Evolutionary conservation across 2,113 vertebrate species (phyloP), one percentile per base, ranked within the genome.

Genomic region (Rynchops niger): DNA sequence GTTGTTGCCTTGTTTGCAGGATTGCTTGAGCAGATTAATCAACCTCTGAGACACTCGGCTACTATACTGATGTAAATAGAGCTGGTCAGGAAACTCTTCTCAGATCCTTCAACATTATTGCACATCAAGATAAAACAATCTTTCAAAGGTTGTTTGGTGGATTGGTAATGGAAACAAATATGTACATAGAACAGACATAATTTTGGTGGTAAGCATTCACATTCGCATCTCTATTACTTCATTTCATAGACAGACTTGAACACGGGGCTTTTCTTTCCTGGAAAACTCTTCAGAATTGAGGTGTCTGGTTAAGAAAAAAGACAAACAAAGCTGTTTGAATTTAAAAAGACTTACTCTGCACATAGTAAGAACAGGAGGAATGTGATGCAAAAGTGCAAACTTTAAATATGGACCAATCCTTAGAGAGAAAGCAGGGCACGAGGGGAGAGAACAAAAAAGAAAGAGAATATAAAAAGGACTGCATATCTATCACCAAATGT

Each of bases 401-500:
- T 91, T 82, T 87, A 77, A 91, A 77, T 67, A 43, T 1, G 16
- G 38, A 43, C 7, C 12, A 59, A n/a, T 42, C 4, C 8, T 71
- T 82, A 32, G 0, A 76, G 32, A 89, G 61, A 72, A 93, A 4
- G 45, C 27, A 74, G 69, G 34, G 20, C 42, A 82, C 1, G 1
- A 92, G 20, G 30, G 4, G 4, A 6, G 27, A 42, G 17, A 85
- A 58, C 16, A 8, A 47, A 25, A n/a, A 61, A 7, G 23, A 62
- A 34, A 73, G 17, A 45, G 32, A 86, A 69, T 34, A 89, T 22
- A 69, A 72, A 82, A 96, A 86, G 27, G 15, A 12, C 45, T 58
- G 84, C 84, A 91, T 93, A 91, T 89, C 53, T 93, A 29, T 91
- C 81, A 53, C 66, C 82, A 91, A 92, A 92, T 61, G 82, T 78